Evolutionary conservation across 2,888 invertebrate species (phyloP).

Genomic region (Epirrhoe tristata): DNA sequence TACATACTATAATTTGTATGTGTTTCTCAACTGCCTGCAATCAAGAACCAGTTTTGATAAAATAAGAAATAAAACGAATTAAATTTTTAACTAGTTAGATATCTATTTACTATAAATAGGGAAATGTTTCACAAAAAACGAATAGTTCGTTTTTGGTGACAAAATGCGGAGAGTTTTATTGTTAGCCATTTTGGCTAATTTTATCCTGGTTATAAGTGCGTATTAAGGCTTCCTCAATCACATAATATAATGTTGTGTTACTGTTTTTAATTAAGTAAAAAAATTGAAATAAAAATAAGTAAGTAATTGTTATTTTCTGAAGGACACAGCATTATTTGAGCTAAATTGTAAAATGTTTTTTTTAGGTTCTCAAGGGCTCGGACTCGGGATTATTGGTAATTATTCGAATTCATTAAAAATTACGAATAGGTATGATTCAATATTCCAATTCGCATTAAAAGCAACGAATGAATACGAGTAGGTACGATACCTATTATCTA

Average conservation of each 20-base stretch:
- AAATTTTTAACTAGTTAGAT: neutral
- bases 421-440: no score
- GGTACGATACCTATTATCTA: no score
- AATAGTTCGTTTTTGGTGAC: neutral
- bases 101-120: slow-evolving; percentile 15
- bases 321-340: no score
- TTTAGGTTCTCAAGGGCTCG: no score
- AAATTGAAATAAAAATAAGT: no score
- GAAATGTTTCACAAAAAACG: neutral
- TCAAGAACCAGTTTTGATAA: neutral
- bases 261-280: slow-evolving; percentile 17
- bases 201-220: neutral
- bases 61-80: neutral
- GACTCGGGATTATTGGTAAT: no score
- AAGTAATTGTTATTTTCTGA: no score
- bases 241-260: neutral
- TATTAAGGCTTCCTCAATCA: neutral
- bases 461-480: no score
- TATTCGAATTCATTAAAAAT: no score
- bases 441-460: no score
- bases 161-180: slow-evolving; percentile 20
- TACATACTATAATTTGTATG: neutral
- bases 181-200: slow-evolving; percentile 17
- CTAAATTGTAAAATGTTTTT: no score
- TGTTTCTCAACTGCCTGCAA: neutral